Evolutionary conservation across 2,797 vertebrate species (phyloP), one percentile per base, ranked within the genome.

Genomic region (Smutsia temminckii): DNA sequence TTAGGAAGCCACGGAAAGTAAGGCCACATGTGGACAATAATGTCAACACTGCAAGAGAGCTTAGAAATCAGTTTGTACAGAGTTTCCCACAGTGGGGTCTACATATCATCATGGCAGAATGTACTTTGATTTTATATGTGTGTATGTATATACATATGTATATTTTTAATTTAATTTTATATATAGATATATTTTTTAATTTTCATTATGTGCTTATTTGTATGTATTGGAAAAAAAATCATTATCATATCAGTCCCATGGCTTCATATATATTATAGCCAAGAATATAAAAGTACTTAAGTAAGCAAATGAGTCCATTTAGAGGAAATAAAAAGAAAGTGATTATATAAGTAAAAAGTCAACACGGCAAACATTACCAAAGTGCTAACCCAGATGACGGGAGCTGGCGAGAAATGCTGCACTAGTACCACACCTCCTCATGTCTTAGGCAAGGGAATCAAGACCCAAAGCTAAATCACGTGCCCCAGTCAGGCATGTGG

Each of bases 1-100:
- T 96, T 85, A 93, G 77, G 87, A 78, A 97, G 57, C 11, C 46
- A 32, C 85, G 37, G 59, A 27, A 92, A 88, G 55, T 32, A 85
- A 92, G 23, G 61, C 32, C 37, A 93, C 42, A 77, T 86, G 18
- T 46, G 40, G 92, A 69, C 27, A 71, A 37, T 12, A 59, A 66
- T 6, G 8, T 49, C 14, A 77, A 29, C 37, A 21, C 17, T 32
- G 14, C 18, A 72, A 25, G 32, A 89, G 46, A 74, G 37, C 40
- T 90, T 46, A 89, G 64, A 87, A 79, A 34, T 57, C 25, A 18
- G 32, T 20, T 51, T 61, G 25, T 37, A 12, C 53, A 55, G 40
- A n/a, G 2, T n/a, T 69, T 90, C 37, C 40, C 57, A 85, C 42
- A 55, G 49, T 40, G 5, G 14, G 34, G 27, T 85, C 55, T 91